phyloP scores from a whole-genome alignment of 2,888 invertebrate genomes.

The Geotrupes spiniger region DNA sequence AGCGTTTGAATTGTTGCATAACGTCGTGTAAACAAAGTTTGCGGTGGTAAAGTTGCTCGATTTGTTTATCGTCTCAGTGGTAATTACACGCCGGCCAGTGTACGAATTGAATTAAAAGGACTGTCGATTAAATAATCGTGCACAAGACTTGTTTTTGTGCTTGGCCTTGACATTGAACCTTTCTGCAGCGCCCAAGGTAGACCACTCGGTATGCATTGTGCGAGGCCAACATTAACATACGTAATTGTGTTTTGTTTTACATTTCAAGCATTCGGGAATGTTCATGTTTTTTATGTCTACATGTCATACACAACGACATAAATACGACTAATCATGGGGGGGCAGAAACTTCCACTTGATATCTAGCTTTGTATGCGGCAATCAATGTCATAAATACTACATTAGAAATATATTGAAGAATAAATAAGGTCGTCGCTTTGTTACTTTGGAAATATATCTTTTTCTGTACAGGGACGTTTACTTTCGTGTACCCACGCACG shows the following conservation, averaged over 20 bases:
- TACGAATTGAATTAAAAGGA: slow-evolving; percentile 3
- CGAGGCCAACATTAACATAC: slow-evolving; percentile 20
- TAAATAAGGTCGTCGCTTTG: too few relatives aligned
- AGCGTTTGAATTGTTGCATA: slow-evolving; percentile 13
- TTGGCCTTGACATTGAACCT: slow-evolving; percentile 26
- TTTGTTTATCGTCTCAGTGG: too few relatives aligned
- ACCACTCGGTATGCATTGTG: slow-evolving; percentile 15
- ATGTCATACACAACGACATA: too few relatives aligned
- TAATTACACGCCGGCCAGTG: slow-evolving; percentile 3
- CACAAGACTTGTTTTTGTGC: slow-evolving; percentile 10
- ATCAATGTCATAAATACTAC: too few relatives aligned
- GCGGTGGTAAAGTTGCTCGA: background rate
- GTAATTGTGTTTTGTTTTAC: slow-evolving; percentile 14
- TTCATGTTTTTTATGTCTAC: background rate
- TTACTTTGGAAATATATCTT: too few relatives aligned
- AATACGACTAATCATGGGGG: too few relatives aligned
- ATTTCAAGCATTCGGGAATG: slow-evolving; percentile 12
- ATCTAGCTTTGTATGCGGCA: too few relatives aligned
- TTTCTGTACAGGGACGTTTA: too few relatives aligned
- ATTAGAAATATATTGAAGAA: too few relatives aligned
- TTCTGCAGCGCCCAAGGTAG: slow-evolving; percentile 22
- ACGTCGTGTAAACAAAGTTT: background rate
- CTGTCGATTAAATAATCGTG: slow-evolving; percentile 12
- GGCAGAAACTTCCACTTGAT: too few relatives aligned
- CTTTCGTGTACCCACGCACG: too few relatives aligned